These are phyloP conservation scores for Panagrolaimus sp. DNA, from an alignment of 1,140 invertebrate species.

Conservation along the genomic window DNA sequence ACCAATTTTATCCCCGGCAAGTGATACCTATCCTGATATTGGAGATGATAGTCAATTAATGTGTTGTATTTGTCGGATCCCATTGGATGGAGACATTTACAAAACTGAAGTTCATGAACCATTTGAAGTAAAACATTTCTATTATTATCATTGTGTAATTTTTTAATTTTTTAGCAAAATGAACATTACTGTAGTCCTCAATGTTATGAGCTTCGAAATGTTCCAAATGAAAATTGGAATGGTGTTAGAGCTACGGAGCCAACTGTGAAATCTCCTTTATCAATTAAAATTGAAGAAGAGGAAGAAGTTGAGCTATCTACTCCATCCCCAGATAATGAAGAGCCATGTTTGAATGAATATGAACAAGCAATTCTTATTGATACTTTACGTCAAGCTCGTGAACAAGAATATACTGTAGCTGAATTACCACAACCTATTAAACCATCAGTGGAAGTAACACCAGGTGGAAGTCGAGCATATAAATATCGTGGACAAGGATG, in stretches of 20 bases:
- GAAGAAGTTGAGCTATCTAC: neutral
- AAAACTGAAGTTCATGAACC: neutral
- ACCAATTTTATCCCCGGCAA: neutral
- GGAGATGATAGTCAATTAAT: neutral
- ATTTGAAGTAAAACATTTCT: too few species aligned
- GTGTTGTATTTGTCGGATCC: neutral
- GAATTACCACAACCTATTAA: slow-evolving; percentile 38
- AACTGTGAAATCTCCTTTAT: neutral
- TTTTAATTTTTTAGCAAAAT: too few species aligned
- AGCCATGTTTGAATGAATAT: neutral
- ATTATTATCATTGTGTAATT: too few species aligned
- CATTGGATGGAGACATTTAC: neutral
- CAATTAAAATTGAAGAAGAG: neutral
- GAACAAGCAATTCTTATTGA: slow-evolving; percentile 57
- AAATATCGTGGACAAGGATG: slow-evolving; percentile 71
- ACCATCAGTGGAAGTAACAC: slow-evolving; percentile 17
- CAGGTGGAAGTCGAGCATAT: slow-evolving; percentile 25
- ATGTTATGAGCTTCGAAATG: too few species aligned
- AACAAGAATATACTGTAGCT: slow-evolving; percentile 65
- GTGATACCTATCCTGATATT: neutral
- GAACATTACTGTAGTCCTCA: too few species aligned
- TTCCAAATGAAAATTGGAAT: too few species aligned
- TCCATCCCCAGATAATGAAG: neutral
- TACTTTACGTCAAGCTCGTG: slow-evolving; percentile 61
- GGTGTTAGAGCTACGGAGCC: neutral